phyloP scores from a whole-genome alignment of 2,113 vertebrate genomes.

The Cephalopterus ornatus region DNA sequence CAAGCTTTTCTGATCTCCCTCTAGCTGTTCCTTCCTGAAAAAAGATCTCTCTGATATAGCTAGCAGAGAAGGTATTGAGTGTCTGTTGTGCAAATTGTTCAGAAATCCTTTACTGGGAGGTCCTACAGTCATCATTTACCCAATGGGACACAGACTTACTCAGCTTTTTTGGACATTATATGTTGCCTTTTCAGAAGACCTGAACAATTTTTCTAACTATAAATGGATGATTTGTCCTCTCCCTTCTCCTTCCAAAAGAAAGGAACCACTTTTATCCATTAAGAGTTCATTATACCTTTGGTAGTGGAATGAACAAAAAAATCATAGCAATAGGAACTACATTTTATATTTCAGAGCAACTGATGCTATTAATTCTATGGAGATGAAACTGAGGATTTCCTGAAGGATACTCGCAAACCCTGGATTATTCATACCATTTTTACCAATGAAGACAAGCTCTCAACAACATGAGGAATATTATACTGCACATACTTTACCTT shows the following conservation, averaged over 20 bases:
- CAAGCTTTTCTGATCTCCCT: background rate
- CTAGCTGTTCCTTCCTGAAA: background rate
- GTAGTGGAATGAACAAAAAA: background rate
- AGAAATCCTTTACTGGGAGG: background rate
- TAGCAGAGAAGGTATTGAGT: background rate
- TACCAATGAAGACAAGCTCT: background rate
- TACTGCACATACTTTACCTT: background rate
- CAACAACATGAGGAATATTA: background rate
- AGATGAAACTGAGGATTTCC: background rate
- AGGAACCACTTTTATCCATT: background rate
- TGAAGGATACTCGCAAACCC: background rate
- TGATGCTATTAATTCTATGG: background rate
- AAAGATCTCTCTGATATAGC: background rate
- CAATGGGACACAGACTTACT: background rate
- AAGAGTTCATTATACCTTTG: background rate
- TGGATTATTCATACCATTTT: background rate
- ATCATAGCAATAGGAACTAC: background rate
- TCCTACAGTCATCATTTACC: background rate
- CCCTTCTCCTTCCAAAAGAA: background rate
- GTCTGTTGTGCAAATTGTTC: background rate
- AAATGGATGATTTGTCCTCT: background rate
- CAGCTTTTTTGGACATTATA: background rate
- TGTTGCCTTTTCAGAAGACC: background rate
- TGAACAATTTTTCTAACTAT: background rate
- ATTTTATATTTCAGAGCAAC: background rate